Evolutionary conservation across 2,113 vertebrate genomes (phyloP), one percentile per base, ranked within the genome.

Genomic region (Carlito syrichta): DNA sequence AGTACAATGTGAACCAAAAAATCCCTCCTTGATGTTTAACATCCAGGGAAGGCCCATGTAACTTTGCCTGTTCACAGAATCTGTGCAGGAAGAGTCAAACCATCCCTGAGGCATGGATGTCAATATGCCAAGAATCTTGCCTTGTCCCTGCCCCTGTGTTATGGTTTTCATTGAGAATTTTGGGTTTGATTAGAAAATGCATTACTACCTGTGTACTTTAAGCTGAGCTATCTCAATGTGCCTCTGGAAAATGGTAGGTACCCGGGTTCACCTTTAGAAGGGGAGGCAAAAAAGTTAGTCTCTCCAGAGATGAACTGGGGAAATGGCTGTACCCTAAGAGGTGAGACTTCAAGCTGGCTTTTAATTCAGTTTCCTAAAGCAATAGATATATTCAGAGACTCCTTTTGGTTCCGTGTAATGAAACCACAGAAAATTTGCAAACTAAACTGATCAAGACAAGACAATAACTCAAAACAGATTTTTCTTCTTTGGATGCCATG

Each of bases 381-480:
- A 89, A 73, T 52, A 81, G 54, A 87, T 96, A 88, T 96, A 66
- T 94, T 94, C 82, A 95, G 62, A 91, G 62, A 66, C 52, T 91
- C 81, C 74, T 94, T 96, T 88, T 97, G 97, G 73, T 97, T 97
- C 82, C 96, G 62, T 93, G 97, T 97, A 97, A 96, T 94, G 82
- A 97, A 97, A 96, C 96, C 93, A 79, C 94, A 96, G 85, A 95
- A 96, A 94, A 95, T 95, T 82, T 97, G 62, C 93, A 95, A 96
- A 86, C 91, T 93, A 93, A 97, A 95, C 68, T 96, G 73, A 95
- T 81, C 77, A 96, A 94, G 86, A 93, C 8, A n/a, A 94, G 60
- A 95, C 63, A 77, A 77, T 96, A 96, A 95, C 88, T 83, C 74
- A 96, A 91, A 95, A 62, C 92, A 97, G 56, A 96, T 77, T 93